These are phyloP conservation scores for Strix uralensis DNA, from an alignment of 2,113 vertebrate species.

Conservation along the genomic window DNA sequence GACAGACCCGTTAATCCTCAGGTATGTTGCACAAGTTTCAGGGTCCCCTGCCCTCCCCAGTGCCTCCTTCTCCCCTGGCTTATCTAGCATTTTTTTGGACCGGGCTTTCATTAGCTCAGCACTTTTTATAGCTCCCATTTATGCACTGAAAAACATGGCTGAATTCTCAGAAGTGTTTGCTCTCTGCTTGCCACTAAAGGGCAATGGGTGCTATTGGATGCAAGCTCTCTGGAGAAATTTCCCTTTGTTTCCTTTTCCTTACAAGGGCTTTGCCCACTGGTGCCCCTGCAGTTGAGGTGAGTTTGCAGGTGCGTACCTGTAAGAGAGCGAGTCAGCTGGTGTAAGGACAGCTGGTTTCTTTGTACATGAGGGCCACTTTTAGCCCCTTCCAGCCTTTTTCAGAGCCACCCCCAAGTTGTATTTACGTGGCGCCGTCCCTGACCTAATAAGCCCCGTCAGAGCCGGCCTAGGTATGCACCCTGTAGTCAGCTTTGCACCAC, in stretches of 20 bases:
- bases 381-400: not conserved
- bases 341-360: not conserved
- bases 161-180: not conserved
- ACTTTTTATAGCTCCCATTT: not conserved
- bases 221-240: not conserved
- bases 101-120: not conserved
- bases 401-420: not conserved
- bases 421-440: accelerated
- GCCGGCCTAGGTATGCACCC: not conserved
- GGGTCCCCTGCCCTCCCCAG: not conserved
- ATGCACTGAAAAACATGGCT: not conserved
- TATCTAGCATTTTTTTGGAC: not conserved
- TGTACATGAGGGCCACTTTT: not conserved
- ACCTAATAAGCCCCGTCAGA: not conserved
- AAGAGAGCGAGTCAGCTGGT: too few relatives aligned
- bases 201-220: not conserved
- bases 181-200: not conserved
- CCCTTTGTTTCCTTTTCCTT: not conserved
- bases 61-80: not conserved
- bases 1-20: not conserved
- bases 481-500: not conserved
- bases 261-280: not conserved
- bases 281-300: not conserved
- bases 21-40: not conserved
- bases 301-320: not conserved